Evolutionary conservation across 1,140 invertebrate species (phyloP).

Genomic region (Heterodera schachtii): DNA sequence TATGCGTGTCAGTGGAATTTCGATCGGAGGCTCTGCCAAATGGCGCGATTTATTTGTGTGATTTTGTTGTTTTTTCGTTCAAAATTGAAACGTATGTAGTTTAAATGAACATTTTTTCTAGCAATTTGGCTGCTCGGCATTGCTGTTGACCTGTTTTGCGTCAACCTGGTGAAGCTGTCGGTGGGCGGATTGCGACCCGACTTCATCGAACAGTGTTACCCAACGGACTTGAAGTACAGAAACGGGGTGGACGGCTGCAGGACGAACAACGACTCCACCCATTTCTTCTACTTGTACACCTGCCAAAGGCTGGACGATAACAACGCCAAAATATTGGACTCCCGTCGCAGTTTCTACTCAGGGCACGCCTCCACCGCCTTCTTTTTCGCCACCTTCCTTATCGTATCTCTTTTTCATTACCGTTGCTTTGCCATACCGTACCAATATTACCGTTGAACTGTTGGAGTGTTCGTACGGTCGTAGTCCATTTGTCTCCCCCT

Average conservation of each 20-base stretch:
- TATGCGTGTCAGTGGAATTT: neutral
- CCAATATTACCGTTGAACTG: no score
- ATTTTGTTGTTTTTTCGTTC: neutral
- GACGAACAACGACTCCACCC: neutral
- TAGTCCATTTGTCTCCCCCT: neutral
- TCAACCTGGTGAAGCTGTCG: constrained; percentile 19
- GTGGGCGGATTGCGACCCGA: constrained; percentile 19
- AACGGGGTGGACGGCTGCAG: neutral
- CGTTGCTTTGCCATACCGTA: no score
- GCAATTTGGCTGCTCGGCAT: constrained; percentile 18
- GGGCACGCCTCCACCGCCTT: constrained; percentile 20
- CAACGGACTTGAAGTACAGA: neutral
- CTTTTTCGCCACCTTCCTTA: constrained; percentile 24
- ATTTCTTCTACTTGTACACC: constrained; percentile 14
- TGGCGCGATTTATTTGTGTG: neutral
- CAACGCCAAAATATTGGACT: neutral
- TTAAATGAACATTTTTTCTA: neutral
- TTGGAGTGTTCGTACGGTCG: neutral
- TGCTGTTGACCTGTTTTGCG: constrained; percentile 2
- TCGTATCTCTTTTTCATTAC: constrained; percentile 4
- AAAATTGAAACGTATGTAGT: no score
- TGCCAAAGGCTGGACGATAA: neutral
- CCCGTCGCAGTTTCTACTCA: constrained; percentile 13
- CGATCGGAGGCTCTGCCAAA: neutral
- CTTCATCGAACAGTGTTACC: constrained; percentile 9